These are phyloP conservation scores for Macrocentrus cingulum DNA, from an alignment of 1,140 invertebrate genomes.

Conservation along the genomic window DNA sequence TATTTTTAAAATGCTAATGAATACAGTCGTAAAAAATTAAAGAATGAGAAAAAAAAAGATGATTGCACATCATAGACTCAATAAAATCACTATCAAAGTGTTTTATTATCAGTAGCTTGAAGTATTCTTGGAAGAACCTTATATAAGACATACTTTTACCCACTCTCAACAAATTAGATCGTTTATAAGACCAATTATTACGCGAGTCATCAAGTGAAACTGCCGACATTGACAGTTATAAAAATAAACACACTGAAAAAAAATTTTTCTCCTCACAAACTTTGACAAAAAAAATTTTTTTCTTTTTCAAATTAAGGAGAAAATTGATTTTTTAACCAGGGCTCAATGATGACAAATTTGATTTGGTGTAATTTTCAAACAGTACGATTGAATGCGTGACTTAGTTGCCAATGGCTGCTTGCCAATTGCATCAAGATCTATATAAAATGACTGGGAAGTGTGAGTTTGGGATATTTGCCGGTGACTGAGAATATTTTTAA, in stretches of 20 bases:
- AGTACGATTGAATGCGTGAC: constrained; percentile 28
- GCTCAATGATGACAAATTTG: background rate
- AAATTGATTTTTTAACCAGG: background rate
- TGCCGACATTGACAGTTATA: background rate
- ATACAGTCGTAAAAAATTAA: too few relatives aligned
- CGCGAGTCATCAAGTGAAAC: background rate
- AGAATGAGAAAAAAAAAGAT: too few relatives aligned
- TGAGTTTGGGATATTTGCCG: background rate
- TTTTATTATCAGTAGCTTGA: background rate
- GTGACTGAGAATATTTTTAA: background rate
- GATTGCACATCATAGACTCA: too few relatives aligned
- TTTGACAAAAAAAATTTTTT: too few relatives aligned
- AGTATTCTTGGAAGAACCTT: background rate
- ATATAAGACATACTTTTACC: background rate
- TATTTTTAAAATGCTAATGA: too few relatives aligned
- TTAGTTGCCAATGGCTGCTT: constrained; percentile 24
- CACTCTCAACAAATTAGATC: background rate
- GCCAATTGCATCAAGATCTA: constrained; percentile 35
- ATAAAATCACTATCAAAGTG: too few relatives aligned
- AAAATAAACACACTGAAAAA: background rate
- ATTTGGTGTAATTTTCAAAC: constrained; percentile 31
- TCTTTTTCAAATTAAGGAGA: too few relatives aligned
- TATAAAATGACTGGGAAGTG: constrained; percentile 7
- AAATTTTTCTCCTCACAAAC: background rate
- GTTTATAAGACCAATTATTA: constrained; percentile 1